Percentiles rank a stretch among this genome's conserved stretches.
Conservation (phyloP, 2,888 invertebrate species). For the Cactoblastis cactorum region DNA sequence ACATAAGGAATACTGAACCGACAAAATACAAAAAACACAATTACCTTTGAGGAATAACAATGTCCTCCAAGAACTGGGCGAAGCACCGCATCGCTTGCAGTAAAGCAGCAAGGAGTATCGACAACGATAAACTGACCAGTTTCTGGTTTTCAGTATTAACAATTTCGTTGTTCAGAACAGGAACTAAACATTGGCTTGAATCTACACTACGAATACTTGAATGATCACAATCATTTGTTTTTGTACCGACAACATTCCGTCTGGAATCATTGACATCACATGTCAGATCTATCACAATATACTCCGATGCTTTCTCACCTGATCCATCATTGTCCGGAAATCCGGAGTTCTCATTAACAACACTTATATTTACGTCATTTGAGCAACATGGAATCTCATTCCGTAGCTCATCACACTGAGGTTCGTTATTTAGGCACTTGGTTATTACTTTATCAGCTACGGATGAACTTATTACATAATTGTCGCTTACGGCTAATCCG, state of each 20-base stretch:
- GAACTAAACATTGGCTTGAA: slow-evolving; percentile 63
- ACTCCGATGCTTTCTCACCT: slow-evolving; percentile 45
- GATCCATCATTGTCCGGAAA: slow-evolving; percentile 27
- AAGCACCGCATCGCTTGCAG: slow-evolving; percentile 82
- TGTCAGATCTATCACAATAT: slow-evolving; percentile 70
- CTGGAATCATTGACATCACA: slow-evolving; percentile 53
- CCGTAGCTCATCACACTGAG: slow-evolving; percentile 54
- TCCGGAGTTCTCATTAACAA: slow-evolving; percentile 39
- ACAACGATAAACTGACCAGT: slow-evolving; percentile 80
- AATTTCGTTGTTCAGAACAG: slow-evolving; percentile 65
- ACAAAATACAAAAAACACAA: slow-evolving; percentile 52
- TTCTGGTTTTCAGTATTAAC: slow-evolving; percentile 68
- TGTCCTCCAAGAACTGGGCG: slow-evolving; percentile 81
- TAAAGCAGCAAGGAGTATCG: slow-evolving; percentile 80
- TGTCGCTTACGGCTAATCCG: slow-evolving; percentile 46
- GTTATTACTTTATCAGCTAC: slow-evolving; percentile 48
- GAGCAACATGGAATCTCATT: slow-evolving; percentile 76
- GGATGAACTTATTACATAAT: slow-evolving; percentile 42
- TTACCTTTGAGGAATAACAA: slow-evolving; percentile 70
- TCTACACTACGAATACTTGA: slow-evolving; percentile 54
- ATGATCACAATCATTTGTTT: slow-evolving; percentile 56
- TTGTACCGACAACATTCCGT: slow-evolving; percentile 44
- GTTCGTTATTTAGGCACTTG: slow-evolving; percentile 71
- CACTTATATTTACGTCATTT: slow-evolving; percentile 53
- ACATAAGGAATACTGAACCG: slow-evolving; percentile 61